Evolutionary conservation across 1,140 invertebrate species (phyloP).

Genomic region (Galleria mellonella): DNA sequence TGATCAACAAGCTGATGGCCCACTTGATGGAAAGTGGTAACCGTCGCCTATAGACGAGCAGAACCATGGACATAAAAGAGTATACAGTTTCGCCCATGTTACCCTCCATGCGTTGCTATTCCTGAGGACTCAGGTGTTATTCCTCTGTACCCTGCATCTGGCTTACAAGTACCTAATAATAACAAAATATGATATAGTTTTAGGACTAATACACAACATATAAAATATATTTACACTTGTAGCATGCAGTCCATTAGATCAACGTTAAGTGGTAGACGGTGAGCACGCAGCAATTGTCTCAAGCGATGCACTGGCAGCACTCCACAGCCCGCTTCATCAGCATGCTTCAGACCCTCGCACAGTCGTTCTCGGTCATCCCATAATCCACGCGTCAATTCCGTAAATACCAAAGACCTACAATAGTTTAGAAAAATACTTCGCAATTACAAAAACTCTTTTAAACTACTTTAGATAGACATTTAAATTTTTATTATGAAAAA

Average conservation of each 20-base stretch:
- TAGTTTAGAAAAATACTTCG: not conserved
- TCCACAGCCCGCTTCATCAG: slow-evolving; percentile 76
- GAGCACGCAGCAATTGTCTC: slow-evolving; percentile 78
- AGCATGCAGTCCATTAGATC: slow-evolving; percentile 82
- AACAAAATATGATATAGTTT: no score
- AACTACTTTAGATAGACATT: no score
- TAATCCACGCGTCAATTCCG: slow-evolving; percentile 78
- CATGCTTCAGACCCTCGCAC: slow-evolving; percentile 78
- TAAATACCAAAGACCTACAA: slow-evolving; percentile 77
- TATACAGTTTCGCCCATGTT: no score
- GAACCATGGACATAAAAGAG: no score
- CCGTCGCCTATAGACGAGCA: no score
- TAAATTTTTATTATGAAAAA: no score
- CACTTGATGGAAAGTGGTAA: no score
- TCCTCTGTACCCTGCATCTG: no score
- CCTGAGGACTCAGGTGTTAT: no score
- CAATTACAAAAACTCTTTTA: not conserved
- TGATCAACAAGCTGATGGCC: no score
- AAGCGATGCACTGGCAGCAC: slow-evolving; percentile 74
- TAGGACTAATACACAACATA: not conserved
- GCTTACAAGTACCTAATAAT: no score
- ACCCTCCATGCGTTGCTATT: no score
- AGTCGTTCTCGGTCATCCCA: slow-evolving; percentile 82
- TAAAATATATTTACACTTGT: slow-evolving; percentile 74
- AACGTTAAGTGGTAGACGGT: slow-evolving; percentile 78